Percentiles rank a stretch among this genome's conserved stretches.
Conservation (phyloP, 2,888 invertebrate genomes). For the Plemyria rubiginata region DNA sequence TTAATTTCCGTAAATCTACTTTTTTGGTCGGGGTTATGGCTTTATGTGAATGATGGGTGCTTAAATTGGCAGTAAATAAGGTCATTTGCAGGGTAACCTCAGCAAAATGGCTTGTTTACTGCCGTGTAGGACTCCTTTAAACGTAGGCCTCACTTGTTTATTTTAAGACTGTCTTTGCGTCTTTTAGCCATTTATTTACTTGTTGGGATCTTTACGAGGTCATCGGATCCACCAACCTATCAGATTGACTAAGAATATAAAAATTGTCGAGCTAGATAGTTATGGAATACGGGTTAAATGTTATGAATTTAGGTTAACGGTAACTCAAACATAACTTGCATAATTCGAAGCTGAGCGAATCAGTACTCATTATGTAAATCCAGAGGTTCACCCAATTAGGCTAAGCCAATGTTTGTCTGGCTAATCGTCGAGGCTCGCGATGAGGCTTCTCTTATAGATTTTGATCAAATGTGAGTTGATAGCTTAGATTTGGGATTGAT, state of each 20-base stretch:
- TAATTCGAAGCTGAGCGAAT: conserved; percentile 71
- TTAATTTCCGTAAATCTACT: no score
- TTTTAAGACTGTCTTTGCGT: no score
- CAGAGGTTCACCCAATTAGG: conserved; percentile 76
- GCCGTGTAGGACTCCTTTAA: no score
- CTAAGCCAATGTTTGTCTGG: conserved; percentile 78
- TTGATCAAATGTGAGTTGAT: conserved; percentile 40
- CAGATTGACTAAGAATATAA: not conserved
- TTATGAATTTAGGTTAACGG: conserved; percentile 66
- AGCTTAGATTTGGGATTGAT: not conserved
- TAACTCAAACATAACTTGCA: conserved; percentile 79
- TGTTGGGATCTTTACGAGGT: no score
- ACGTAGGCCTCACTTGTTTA: no score
- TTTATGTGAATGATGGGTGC: no score
- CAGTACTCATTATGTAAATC: conserved; percentile 81
- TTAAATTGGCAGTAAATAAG: no score
- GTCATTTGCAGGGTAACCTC: no score
- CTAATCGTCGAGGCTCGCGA: conserved; percentile 60
- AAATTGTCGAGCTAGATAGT: not conserved
- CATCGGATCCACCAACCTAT: no score
- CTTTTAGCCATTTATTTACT: no score
- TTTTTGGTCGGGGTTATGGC: no score
- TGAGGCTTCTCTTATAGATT: conserved; percentile 45
- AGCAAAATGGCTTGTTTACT: no score
- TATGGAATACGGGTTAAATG: conserved; percentile 44